These are phyloP conservation scores for Brotula barbata DNA, from an alignment of 2,797 vertebrate genomes.

Conservation along the genomic window DNA sequence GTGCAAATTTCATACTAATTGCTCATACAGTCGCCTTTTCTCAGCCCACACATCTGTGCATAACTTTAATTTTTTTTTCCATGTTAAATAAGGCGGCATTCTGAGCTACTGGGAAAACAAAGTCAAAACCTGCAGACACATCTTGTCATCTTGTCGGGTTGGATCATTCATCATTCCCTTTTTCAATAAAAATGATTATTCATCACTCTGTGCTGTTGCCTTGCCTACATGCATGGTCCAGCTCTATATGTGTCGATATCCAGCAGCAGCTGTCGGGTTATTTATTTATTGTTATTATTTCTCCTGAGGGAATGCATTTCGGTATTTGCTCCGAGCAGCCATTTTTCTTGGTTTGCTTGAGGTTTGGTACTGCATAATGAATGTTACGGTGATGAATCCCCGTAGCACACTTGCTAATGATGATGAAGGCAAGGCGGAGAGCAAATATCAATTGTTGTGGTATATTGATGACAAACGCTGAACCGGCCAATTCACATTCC, in stretches of 20 bases:
- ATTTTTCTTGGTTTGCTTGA: slow-evolving; percentile 57
- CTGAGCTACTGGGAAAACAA: background rate
- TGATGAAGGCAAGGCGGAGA: slow-evolving; percentile 51
- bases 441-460: slow-evolving; percentile 24
- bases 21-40: slow-evolving; percentile 12
- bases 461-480: slow-evolving; percentile 29
- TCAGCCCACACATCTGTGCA: slow-evolving; percentile 24
- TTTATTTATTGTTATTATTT: slow-evolving; percentile 58
- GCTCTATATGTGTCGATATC: slow-evolving; percentile 61
- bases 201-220: slow-evolving; percentile 25
- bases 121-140: background rate
- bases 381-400: slow-evolving; percentile 41
- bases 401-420: slow-evolving; percentile 53
- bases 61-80: slow-evolving; percentile 28
- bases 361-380: slow-evolving; percentile 47
- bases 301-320: slow-evolving; percentile 34
- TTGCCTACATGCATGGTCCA: slow-evolving; percentile 45
- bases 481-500: slow-evolving; percentile 21
- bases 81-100: background rate
- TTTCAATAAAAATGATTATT: slow-evolving; percentile 63
- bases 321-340: slow-evolving; percentile 41
- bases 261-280: slow-evolving; percentile 40
- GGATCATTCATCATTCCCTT: slow-evolving; percentile 62
- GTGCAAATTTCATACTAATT: slow-evolving; percentile 15
- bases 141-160: slow-evolving; percentile 25